Percentiles rank a stretch among this genome's conserved stretches.
These are phyloP conservation scores for Eupithecia abbreviata DNA, from an alignment of 2,888 invertebrate species.

Conservation along the genomic window DNA sequence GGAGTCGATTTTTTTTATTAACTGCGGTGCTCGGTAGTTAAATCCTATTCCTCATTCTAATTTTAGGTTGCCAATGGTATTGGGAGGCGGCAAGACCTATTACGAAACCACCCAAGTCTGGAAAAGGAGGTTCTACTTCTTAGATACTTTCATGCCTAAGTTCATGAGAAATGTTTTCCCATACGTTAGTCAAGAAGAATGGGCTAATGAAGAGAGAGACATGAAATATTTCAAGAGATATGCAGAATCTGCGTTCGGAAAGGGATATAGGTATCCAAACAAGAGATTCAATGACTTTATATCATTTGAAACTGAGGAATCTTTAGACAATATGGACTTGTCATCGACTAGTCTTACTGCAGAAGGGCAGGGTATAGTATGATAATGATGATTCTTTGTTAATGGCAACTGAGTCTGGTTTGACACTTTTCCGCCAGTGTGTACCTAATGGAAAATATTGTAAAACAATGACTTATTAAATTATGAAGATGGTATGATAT, in stretches of 20 bases:
- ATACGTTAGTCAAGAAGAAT: not conserved
- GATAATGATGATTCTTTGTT: too few species aligned
- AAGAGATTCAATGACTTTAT: constrained; percentile 14
- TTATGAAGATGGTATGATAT: too few species aligned
- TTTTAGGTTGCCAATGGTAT: constrained; percentile 1
- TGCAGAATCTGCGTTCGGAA: constrained; percentile 1
- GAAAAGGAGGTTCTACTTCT: constrained; percentile 7
- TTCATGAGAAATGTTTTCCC: not conserved
- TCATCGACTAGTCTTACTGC: not conserved
- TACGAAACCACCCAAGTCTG: not conserved
- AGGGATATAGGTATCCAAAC: constrained; percentile 23
- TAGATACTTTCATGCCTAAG: not conserved
- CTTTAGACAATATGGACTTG: not conserved
- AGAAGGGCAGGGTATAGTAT: too few species aligned
- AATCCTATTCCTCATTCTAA: not conserved
- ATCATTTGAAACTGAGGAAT: constrained; percentile 9
- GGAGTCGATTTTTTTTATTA: too few species aligned
- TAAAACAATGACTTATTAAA: too few species aligned
- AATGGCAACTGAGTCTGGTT: too few species aligned
- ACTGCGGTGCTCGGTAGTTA: too few species aligned
- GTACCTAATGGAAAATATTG: too few species aligned
- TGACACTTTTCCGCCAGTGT: too few species aligned
- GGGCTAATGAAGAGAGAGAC: not conserved
- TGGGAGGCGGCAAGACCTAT: constrained; percentile 6
- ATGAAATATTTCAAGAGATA: constrained; percentile 2